Base-by-base conservation (phyloP, 2,888 invertebrate genomes). In the Lacanobia oleracea region DNA sequence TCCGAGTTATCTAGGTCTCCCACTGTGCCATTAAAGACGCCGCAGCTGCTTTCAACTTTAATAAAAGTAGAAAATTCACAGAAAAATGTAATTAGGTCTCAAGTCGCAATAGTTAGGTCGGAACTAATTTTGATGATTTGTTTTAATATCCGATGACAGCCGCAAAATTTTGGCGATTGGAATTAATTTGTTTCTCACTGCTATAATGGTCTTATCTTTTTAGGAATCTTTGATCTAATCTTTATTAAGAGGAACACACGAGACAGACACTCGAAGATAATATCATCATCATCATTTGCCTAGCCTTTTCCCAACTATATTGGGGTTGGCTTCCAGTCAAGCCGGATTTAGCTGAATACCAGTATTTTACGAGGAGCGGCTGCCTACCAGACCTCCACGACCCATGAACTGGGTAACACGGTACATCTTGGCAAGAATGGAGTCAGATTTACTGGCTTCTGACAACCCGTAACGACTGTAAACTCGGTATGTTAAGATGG, bases 1-100 rank as follows among this genome's bases (percentile, higher is more conserved):
- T 27, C n/a, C 57, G 50, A 57, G 61, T 71, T 82, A 78, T 82
- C 72, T 82, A 37, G 72, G 82, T 72, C 54, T 53, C 50, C 60
- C 45, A 51, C 67, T 33, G 67, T 23, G 67, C 57, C 60, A 67
- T 79, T 72, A 57, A 50, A 60, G 18, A 53, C 37, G 53, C 33
- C 64, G 21, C 59, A 43, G 53, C 72, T 72, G 63, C n/a, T n/a
- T n/a, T 71, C 72, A 67, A 71, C 37, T 21, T 54, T 63, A 70
- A 63, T 77, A 76, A 62, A 76, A 59, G 37, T 37, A 21, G 27
- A 64, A 37, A 77, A 48, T 81, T 70, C 48, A 27, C 21, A 66
- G 54, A 63, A 82, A 67, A 69, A 56, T 48, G 18, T 57, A 69
- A 80, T 79, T 82, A 40, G 51, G 67, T 57, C 37, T 54, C 10